Percentiles rank a stretch among this genome's conserved stretches.
These are phyloP conservation scores for Drosophila nigritarsus DNA, from an alignment of 2,888 invertebrate species.

Conservation along the genomic window DNA sequence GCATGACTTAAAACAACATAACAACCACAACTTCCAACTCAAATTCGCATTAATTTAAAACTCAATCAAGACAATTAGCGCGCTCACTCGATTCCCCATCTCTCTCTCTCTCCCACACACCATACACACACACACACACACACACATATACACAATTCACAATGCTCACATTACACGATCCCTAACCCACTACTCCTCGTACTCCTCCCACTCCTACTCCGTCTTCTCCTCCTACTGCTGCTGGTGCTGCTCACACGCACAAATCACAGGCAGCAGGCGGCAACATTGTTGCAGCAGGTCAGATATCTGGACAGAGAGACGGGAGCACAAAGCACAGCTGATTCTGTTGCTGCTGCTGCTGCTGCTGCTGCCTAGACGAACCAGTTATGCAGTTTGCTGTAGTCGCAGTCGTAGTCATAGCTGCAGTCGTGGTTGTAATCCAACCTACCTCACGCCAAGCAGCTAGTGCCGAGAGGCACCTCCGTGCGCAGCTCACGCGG, in stretches of 20 bases:
- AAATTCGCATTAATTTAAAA: conserved; percentile 81
- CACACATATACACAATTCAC: not conserved
- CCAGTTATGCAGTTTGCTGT: conserved; percentile 62
- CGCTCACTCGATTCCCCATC: conserved; percentile 55
- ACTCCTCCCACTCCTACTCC: conserved; percentile 3
- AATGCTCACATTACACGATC: conserved; percentile 23
- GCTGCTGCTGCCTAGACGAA: conserved; percentile 55
- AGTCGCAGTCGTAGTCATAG: conserved; percentile 9
- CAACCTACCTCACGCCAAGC: conserved; percentile 75
- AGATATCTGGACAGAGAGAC: conserved; percentile 46
- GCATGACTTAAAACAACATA: conserved; percentile 63
- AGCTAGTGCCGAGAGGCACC: conserved; percentile 31
- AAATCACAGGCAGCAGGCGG: conserved; percentile 57
- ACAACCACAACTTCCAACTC: conserved; percentile 68
- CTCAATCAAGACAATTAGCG: conserved; percentile 80
- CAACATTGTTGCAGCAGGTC: conserved; percentile 69
- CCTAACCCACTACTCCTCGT: conserved; percentile 13
- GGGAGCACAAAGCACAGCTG: conserved; percentile 44
- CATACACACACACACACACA: not conserved
- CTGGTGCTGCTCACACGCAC: conserved; percentile 40
- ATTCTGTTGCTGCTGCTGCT: conserved; percentile 29
- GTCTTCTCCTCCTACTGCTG: conserved; percentile 14
- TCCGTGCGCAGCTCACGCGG: conserved; percentile 56
- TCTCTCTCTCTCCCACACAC: not conserved
- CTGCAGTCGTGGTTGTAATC: conserved; percentile 21